Evolutionary conservation across 2,113 vertebrate species (phyloP), one percentile per base, ranked within the genome.

Genomic region (Sapajus apella): DNA sequence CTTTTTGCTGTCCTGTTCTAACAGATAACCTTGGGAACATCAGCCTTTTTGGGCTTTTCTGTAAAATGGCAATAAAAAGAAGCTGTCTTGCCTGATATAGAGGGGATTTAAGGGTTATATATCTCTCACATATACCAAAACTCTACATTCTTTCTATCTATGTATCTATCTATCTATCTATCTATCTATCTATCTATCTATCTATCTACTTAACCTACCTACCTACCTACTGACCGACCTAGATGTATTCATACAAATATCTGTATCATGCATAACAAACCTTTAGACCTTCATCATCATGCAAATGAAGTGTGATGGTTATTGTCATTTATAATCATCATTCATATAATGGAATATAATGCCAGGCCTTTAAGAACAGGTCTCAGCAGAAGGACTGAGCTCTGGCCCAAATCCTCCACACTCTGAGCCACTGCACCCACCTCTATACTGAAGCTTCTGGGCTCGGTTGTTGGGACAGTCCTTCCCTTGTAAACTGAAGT

Each of bases 361-460:
- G 7, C 13, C 43, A 82, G 80, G n/a, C 17, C 40, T 73, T 66
- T 75, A 21, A 43, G 87, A 52, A 27, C 43, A 75, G 64, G 32
- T 72, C 18, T 76, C 56, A 50, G 50, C 17, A 40, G 43, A 61
- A 86, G 55, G 70, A n/a, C 6, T 9, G 70, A 61, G n/a, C 68
- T 70, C 40, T 37, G n/a, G 73, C 13, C 11, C 7, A 40, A 14
- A 70, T 0, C 50, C 8, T 6, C 14, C 30, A 55, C 1, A 43
- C n/a, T 52, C n/a, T 1, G 68, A 27, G 40, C 83, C 23, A 1
- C 21, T 0, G n/a, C 5, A 97, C 97, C 0, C 98, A 99, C 99
- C 99, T 99, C 99, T 99, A 98, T 99, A 99, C 95, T 99, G 99
- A 95, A 99, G 99, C 98, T 99, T 99, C 98, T 99, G 99, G 96